Percentiles rank a stretch among this genome's conserved stretches.
These are phyloP conservation scores for sheep (Ovis aries) DNA, from an alignment of 2,113 vertebrate genomes.

Conservation along the genomic window DNA sequence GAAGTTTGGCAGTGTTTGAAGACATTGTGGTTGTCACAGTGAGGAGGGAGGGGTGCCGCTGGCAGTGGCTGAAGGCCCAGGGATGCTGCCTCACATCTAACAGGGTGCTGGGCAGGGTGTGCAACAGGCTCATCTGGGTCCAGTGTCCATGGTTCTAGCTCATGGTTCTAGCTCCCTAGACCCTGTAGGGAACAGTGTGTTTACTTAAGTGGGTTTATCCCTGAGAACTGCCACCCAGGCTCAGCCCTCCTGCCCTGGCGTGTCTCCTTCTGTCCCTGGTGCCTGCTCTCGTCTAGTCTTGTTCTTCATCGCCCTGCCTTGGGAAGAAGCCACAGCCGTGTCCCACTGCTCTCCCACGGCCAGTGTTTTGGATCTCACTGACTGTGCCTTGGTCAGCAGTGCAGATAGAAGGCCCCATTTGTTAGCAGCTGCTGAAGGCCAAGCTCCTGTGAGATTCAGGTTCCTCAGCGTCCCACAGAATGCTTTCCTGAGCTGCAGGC, in stretches of 20 bases:
- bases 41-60: background rate
- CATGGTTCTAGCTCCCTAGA: too few relatives aligned
- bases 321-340: background rate
- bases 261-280: background rate
- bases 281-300: background rate
- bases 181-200: rapidly evolving
- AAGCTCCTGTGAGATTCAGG: background rate
- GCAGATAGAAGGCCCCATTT: background rate
- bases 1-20: background rate
- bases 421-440: background rate
- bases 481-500: background rate
- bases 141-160: background rate
- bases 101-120: background rate
- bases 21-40: background rate
- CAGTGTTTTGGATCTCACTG: background rate
- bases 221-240: rapidly evolving
- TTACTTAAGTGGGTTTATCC: background rate
- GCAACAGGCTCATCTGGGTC: background rate
- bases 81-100: background rate
- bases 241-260: too few relatives aligned
- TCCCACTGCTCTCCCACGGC: background rate
- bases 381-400: background rate
- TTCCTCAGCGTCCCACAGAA: background rate
- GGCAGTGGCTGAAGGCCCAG: background rate
- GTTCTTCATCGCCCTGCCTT: background rate